Conservation (phyloP, 2,113 vertebrate species). For the Pelvicachromis taeniatus region DNA sequence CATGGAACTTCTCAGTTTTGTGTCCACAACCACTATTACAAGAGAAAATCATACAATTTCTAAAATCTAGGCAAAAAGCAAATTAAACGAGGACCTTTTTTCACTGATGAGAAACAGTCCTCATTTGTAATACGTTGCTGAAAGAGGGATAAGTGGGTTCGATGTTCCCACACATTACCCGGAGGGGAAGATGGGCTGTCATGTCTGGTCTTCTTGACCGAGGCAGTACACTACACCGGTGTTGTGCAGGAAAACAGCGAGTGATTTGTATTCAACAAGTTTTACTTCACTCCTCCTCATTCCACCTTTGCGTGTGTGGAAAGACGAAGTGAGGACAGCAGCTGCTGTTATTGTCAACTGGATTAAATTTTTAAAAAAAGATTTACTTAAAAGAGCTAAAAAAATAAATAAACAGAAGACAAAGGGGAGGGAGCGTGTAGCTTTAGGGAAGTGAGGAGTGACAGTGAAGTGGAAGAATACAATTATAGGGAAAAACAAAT, state of each 20-base stretch:
- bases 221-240: not conserved
- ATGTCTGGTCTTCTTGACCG: constrained; percentile 6
- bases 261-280: constrained; percentile 57
- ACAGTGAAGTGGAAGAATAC: constrained; percentile 34
- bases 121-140: not conserved
- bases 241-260: constrained; percentile 21
- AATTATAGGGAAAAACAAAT: not conserved
- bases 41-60: not conserved
- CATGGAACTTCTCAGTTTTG: not conserved
- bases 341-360: constrained; percentile 37
- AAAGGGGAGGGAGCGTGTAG: constrained; percentile 23
- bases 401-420: constrained; percentile 18
- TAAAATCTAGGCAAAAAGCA: not conserved
- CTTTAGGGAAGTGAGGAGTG: constrained; percentile 32
- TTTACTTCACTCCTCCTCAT: constrained; percentile 35
- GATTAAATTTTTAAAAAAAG: constrained; percentile 26
- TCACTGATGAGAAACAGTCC: not conserved
- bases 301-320: constrained; percentile 15
- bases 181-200: not conserved
- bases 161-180: not conserved
- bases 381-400: constrained; percentile 38
- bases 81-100: not conserved
- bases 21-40: not conserved
- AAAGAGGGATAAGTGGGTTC: not conserved
- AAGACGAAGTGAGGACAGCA: not conserved